Percentiles rank a stretch among this genome's conserved stretches.
Evolutionary conservation across 2,888 invertebrate genomes (phyloP).

Genomic region (Disparrhopalites patrizii): DNA sequence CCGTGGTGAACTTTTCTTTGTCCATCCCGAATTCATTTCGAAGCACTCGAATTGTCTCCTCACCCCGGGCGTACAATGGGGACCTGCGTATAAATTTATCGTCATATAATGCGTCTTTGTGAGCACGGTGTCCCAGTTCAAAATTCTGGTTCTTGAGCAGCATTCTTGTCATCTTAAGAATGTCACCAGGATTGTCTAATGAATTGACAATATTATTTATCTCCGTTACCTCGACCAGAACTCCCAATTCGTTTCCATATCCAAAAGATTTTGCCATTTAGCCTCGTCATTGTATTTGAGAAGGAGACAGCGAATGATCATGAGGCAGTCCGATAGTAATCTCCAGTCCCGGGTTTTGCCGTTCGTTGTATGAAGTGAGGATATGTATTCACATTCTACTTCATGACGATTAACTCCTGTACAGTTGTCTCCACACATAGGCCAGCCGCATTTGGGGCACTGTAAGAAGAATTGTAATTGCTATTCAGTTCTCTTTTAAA

Average conservation of each 20-base stretch:
- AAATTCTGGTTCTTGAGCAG: no score
- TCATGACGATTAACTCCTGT: constrained; percentile 25
- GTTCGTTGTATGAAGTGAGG: constrained; percentile 2
- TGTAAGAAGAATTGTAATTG: constrained; percentile 12
- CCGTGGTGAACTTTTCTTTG: constrained; percentile 21
- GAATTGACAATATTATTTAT: neutral
- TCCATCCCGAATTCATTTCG: constrained; percentile 30
- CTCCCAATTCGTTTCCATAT: constrained; percentile 46
- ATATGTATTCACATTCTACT: constrained; percentile 32
- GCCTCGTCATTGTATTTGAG: constrained; percentile 31
- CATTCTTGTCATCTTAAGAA: no score
- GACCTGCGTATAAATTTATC: constrained; percentile 33
- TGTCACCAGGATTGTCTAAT: no score
- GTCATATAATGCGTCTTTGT: no score
- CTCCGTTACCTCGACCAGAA: constrained; percentile 36
- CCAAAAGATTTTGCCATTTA: constrained; percentile 35
- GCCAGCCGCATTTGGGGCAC: constrained; percentile 41
- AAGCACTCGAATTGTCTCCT: constrained; percentile 30
- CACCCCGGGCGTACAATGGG: constrained; percentile 28
- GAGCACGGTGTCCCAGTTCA: no score
- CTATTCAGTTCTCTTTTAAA: no score
- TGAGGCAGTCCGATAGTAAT: constrained; percentile 38
- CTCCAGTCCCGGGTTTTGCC: constrained; percentile 21
- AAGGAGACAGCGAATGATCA: constrained; percentile 43
- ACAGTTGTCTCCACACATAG: constrained; percentile 34